Evolutionary conservation across 2,888 invertebrate genomes (phyloP).

Genomic region (Lissonota sp.): DNA sequence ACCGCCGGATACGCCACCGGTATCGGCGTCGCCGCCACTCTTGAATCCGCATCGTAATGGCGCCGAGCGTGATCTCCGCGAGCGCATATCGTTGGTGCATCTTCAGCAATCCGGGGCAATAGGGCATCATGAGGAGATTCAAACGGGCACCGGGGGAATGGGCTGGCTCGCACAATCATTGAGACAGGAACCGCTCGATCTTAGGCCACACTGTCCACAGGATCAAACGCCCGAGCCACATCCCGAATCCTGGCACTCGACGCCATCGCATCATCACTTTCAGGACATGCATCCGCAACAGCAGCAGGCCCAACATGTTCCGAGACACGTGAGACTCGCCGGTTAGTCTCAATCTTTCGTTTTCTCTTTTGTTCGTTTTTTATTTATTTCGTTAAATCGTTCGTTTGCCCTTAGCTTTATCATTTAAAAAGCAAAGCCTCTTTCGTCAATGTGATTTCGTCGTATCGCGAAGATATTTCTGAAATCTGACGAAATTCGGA

Average conservation of each 20-base stretch:
- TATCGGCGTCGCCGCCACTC: conserved; percentile 87
- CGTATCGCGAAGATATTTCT: no score
- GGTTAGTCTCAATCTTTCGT: conserved; percentile 67
- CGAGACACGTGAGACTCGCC: conserved; percentile 78
- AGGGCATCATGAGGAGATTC: conserved; percentile 77
- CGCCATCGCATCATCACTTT: conserved; percentile 78
- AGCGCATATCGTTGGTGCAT: conserved; percentile 75
- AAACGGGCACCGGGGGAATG: conserved; percentile 86
- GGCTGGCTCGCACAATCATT: conserved; percentile 91
- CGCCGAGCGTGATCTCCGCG: conserved; percentile 76
- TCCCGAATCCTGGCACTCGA: conserved; percentile 78
- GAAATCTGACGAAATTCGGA: no score
- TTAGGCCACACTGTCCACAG: conserved; percentile 88
- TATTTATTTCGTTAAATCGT: neutral
- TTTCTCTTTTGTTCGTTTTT: conserved; percentile 24
- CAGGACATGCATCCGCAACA: conserved; percentile 77
- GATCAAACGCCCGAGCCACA: conserved; percentile 84
- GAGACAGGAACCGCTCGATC: conserved; percentile 91
- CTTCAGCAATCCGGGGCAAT: conserved; percentile 74
- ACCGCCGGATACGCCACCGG: conserved; percentile 94
- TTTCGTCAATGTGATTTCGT: no score
- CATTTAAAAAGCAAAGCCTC: no score
- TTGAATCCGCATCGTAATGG: conserved; percentile 74
- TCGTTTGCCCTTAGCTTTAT: neutral
- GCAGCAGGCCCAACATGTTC: conserved; percentile 62